Base-by-base conservation (phyloP, 2,888 invertebrate species). In the Harpagoxenus sublaevis region DNA sequence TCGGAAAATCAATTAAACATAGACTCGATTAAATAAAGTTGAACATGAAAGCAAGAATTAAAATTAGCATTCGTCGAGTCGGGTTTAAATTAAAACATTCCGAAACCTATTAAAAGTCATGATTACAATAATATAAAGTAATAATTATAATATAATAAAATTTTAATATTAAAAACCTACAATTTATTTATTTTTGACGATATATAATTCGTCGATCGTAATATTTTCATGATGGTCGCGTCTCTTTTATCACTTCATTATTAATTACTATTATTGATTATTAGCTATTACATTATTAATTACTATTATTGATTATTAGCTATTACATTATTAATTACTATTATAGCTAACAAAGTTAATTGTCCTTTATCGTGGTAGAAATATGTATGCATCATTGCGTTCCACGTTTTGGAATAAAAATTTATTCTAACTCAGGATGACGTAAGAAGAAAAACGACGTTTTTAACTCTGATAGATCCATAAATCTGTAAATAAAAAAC, bases 401-500 rank as follows among this genome's bases (percentile, higher is more conserved):
- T n/a, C 6, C 2, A n/a, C 1, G 10, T 75, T 75, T 35, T 39
- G 10, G 12, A 51, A 66, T 18, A 39, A 66, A 65, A 48, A 51
- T 63, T 28, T 1, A 10, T 15, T 51, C 18, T 65, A 45, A 45
- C 48, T 23, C 12, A 42, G 39, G 0, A 75, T 45, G 18, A 51
- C 12, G 4, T 23, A 39, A 66, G 12, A 66, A 51, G n/a, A n/a
- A 51, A n/a, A 51, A 51, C 2, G 15, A 51, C 35, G 35, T 35
- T 28, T 51, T 77, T 18, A 53, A 35, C 23, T 31, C 12, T 45
- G n/a, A 45, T 5, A 63, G 8, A 31, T 5, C 5, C 15, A 35
- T 48, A 75, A 75, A 15, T 48, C n/a, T 63, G 35, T 23, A 63
- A 48, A 51, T 35, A 35, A 66, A 51, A 77, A 78, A 39, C 12